Base-by-base conservation (phyloP, 1,140 invertebrate species). In the Drepana arcuata region DNA sequence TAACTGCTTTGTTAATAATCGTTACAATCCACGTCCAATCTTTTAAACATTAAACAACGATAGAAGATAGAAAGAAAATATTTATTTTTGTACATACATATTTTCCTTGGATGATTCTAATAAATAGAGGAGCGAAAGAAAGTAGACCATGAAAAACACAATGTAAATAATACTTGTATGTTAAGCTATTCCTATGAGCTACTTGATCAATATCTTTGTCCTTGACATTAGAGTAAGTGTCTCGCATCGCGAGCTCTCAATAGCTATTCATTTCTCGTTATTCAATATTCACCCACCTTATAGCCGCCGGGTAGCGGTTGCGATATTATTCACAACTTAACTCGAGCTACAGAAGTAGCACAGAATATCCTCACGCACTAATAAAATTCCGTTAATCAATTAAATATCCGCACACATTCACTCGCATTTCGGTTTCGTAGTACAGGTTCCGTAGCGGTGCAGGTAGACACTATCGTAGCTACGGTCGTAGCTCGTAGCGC, bases 171-270 rank as follows among this genome's bases (percentile, higher is more conserved):
- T n/a, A n/a, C n/a, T n/a, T n/a, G n/a, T n/a, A n/a, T n/a, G n/a
- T n/a, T n/a, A n/a, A n/a, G n/a, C n/a, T n/a, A n/a, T n/a, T n/a
- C n/a, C n/a, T n/a, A n/a, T n/a, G n/a, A n/a, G n/a, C n/a, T n/a
- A n/a, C 58, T 65, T 74, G 69, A 74, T 79, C 71, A 61, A 79
- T 79, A 73, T 69, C 44, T 50, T 44, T 74, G 74, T 77, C 74
- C 74, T 79, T 79, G 74, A 79, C 74, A 77, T 75, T 79, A 63
- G 43, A 49, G 21, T 30, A 54, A 54, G 42, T 28, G 21, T 53
- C 29, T 64, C 45, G 43, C 41, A 58, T 55, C 47, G 4, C 34
- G 47, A 56, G 42, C 30, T 32, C 40, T 49, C 36, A 59, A 51
- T 41, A 53, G 34, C 43, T 45, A 49, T 49, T 59, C 48, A 48